Evolutionary conservation across 2,888 invertebrate genomes (phyloP).

Genomic region (Apomyelois bistriatella): DNA sequence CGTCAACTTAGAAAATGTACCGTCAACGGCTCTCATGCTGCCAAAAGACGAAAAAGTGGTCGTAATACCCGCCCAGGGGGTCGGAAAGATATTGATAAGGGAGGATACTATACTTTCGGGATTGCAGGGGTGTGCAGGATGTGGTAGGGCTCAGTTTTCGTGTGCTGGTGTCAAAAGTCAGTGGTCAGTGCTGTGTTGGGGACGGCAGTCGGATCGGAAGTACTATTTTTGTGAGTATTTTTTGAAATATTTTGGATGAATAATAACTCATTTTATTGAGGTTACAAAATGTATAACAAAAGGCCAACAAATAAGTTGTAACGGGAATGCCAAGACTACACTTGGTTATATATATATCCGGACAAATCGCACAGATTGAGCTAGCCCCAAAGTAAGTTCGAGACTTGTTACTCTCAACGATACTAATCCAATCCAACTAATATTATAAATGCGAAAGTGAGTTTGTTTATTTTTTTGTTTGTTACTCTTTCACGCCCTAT

Average conservation of each 20-base stretch:
- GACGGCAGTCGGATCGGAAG: conserved; percentile 55
- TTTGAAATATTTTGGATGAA: not conserved
- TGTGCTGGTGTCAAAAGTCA: conserved; percentile 59
- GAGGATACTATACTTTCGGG: conserved; percentile 65
- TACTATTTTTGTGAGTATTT: conserved; percentile 63
- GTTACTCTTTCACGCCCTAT: no score
- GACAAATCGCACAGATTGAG: no score
- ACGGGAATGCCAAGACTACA: no score
- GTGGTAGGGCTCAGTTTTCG: conserved; percentile 56
- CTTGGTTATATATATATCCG: no score
- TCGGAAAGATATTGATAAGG: conserved; percentile 54
- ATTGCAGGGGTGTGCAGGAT: conserved; percentile 58
- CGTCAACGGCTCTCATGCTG: conserved; percentile 39
- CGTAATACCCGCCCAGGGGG: conserved; percentile 39
- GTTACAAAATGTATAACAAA: no score
- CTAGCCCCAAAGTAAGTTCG: no score
- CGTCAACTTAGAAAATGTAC: conserved; percentile 31
- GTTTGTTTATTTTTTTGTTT: no score
- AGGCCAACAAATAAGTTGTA: no score
- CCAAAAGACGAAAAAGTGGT: conserved; percentile 44
- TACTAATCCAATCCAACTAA: no score
- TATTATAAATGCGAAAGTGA: no score
- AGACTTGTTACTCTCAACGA: no score
- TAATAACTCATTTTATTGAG: no score
- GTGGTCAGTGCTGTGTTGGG: conserved; percentile 71